Conservation (phyloP, 2,113 vertebrate species). For the Hemiscyllium ocellatum region DNA sequence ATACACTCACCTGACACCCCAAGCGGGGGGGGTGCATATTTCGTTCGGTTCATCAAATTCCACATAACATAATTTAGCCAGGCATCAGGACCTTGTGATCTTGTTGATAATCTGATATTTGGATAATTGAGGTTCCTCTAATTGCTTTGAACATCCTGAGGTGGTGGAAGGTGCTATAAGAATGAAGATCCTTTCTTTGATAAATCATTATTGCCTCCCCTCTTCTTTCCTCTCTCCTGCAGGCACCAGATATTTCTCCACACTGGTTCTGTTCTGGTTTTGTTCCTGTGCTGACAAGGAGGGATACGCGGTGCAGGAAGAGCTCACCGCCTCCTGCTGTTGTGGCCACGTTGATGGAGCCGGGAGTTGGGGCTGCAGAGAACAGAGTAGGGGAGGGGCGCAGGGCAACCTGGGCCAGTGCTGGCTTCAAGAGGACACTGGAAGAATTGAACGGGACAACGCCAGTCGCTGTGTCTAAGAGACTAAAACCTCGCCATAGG, state of each 20-base stretch:
- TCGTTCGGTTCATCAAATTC: too few relatives aligned
- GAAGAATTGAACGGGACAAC: constrained; percentile 57
- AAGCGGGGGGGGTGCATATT: too few relatives aligned
- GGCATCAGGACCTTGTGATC: too few relatives aligned
- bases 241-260: background rate
- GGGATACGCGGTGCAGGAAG: constrained; percentile 12
- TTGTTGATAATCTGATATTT: too few relatives aligned
- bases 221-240: background rate
- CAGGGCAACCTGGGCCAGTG: constrained; percentile 35
- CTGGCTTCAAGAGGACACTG: constrained; percentile 63
- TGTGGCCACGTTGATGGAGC: background rate
- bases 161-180: background rate
- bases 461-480: constrained; percentile 59
- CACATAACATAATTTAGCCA: too few relatives aligned
- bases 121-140: too few relatives aligned
- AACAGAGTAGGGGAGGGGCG: background rate
- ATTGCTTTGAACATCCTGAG: background rate
- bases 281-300: constrained; percentile 42
- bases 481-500: constrained; percentile 51
- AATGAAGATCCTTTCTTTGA: background rate
- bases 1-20: background rate
- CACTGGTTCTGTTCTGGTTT: background rate
- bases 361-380: background rate
- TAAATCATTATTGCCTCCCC: background rate
- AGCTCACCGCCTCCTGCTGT: constrained; percentile 45